Evolutionary conservation across 2,888 invertebrate species (phyloP), one percentile per base, ranked within the genome.

Genomic region (Tenthredo scrophulariae): DNA sequence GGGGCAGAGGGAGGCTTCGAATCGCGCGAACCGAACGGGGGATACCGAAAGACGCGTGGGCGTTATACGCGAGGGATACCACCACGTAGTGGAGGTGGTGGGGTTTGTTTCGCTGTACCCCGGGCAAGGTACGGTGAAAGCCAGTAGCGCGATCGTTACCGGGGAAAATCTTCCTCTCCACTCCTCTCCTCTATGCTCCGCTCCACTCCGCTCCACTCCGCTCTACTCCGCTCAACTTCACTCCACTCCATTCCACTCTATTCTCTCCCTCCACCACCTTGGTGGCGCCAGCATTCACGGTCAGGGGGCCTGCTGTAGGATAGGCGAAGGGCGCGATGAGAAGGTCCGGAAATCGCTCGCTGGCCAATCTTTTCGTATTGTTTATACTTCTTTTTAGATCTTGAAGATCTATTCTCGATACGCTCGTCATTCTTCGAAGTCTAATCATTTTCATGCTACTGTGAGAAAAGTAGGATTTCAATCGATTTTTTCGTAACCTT

Each of bases 91-190:
- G 43, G 13, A 9, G 84, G 72, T 77, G 84, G 37, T 75, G 75
- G 58, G 65, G 74, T 84, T 82, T 88, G 87, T 89, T 87, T 87
- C 90, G 87, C 88, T 88, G 90, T 90, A 91, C 91, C 92, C 91
- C 90, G 91, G 91, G 90, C 91, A 90, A 91, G 91, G 91, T 90
- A 79, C 58, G 58, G 79, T 2, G 79, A 79, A 40, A 79, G 37
- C 79, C 79, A 54, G 79, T 33, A 15, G 79, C 46, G 90, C 91
- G 91, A 92, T 92, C 91, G 91, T 92, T 92, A 91, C 91, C 89
- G 89, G 90, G 88, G 88, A 90, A 89, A 89, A 89, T 80, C 86
- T 88, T 89, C 87, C 89, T 88, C 88, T 88, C 88, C 89, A 88
- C 89, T 72, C 37, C 80, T 80, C 29, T 43, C 70, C 50, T 37